Conservation (phyloP, 2,797 vertebrate species). For the Spondyliosoma cantharus region DNA sequence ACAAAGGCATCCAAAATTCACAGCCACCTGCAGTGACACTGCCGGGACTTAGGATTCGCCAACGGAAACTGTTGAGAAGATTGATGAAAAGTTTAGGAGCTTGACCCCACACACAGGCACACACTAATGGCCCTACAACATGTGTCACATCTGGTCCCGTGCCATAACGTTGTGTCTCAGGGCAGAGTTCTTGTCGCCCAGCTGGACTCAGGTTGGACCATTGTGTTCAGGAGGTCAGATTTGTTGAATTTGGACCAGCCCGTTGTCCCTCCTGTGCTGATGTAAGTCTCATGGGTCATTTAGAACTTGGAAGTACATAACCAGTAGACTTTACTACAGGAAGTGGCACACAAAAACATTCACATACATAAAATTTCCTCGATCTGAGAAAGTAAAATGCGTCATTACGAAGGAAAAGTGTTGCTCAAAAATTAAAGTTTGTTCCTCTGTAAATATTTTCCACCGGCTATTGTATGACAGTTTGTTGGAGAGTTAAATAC, state of each 20-base stretch:
- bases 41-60: background rate
- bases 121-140: constrained; percentile 13
- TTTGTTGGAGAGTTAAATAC: constrained; percentile 61
- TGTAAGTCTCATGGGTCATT: constrained; percentile 49
- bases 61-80: constrained; percentile 47
- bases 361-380: constrained; percentile 12
- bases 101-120: constrained; percentile 28
- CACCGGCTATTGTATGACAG: constrained; percentile 73
- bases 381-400: constrained; percentile 37
- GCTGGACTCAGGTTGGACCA: constrained; percentile 64
- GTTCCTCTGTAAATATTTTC: constrained; percentile 75
- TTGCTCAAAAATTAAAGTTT: constrained; percentile 54
- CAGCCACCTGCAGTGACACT: constrained; percentile 30
- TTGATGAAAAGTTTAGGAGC: constrained; percentile 37
- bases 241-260: constrained; percentile 78
- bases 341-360: constrained; percentile 55
- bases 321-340: constrained; percentile 54
- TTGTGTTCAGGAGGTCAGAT: constrained; percentile 78
- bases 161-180: constrained; percentile 74
- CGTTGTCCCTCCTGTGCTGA: constrained; percentile 55
- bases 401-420: constrained; percentile 36
- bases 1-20: constrained; percentile 52
- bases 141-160: constrained; percentile 61
- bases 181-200: constrained; percentile 60
- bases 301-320: constrained; percentile 36